Evolutionary conservation across 2,888 invertebrate genomes (phyloP), one percentile per base, ranked within the genome.

Genomic region (Dusona sp.): DNA sequence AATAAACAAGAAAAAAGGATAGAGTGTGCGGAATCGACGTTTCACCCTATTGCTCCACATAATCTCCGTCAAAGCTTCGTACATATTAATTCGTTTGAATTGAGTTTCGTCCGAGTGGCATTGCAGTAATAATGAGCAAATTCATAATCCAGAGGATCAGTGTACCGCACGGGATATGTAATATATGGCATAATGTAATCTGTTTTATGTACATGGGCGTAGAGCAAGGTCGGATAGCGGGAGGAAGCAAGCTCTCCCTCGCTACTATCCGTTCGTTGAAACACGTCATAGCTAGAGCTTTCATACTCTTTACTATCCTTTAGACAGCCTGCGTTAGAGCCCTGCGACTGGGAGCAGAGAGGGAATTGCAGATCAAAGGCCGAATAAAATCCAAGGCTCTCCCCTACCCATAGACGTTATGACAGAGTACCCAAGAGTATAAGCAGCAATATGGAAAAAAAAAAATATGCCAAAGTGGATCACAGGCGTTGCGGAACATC

Each of bases 311-410:
- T 22, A 42, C 42, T 45, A 74, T 70, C 51, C 82, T 73, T n/a
- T 75, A 67, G 80, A 57, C 72, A 68, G 70, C 70, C 61, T 16
- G 65, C 73, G 16, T 79, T 61, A 64, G 79, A 70, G 79, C 29
- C 79, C 77, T 54, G 33, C 74, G 84, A 77, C 74, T 29, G 80
- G 67, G 80, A 38, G 81, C 83, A 78, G 82, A 89, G 88, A 88
- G 84, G 89, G 90, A 90, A 91, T 91, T 80, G 84, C 78, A 90
- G 90, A 91, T 91, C 90, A 91, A 91, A 91, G 90, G 88, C 87
- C 87, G 87, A 88, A 84, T 70, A 79, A 88, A 88, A 90, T 89
- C 84, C 85, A 80, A 86, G 78, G 68, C 33, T 38, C 70, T 45
- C 70, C 19, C 65, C 74, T 61, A 57, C 61, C 61, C 61, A 64